Base-by-base conservation (phyloP, 64 coral and sea anemone genomes). In the Montipora sp. region DNA sequence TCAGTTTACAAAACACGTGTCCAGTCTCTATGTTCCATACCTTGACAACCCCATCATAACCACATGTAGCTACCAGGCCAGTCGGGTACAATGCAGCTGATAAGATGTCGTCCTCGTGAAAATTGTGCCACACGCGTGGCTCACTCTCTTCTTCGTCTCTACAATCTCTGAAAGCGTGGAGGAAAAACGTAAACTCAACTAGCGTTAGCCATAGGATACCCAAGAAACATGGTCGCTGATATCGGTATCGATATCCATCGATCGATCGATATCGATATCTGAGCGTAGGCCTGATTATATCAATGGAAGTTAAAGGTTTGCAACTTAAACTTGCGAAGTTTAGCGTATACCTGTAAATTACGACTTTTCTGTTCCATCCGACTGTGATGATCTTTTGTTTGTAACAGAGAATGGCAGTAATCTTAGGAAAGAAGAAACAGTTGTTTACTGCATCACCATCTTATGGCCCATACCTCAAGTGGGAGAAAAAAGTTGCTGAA, bases 361-460 rank as follows among this genome's bases (percentile, higher is more conserved):
- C 89, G 10, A 99, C 83, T 13, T 99, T 99, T 77, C 94, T 96
- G 50, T 67, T 89, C 98, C 98, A 99, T 67, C 98, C 98, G 48
- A 99, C 98, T 12, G 94, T 95, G 13, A 99, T 93, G n/a, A 99
- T 99, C 57, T 82, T 94, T 73, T 99, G 94, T 69, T 99, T 99
- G 60, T 88, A 91, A 19, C 91, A 94, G 14, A 99, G 75, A 46
- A 99, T 96, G 14, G 94, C 98, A 46, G 98, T 99, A 36, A 99
- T 99, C 94, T 97, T 36, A 8, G 21, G 8, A 15, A 81, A 70
- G 20, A 24, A 63, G 49, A 4, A 47, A 43, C 36, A 3, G 5
- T 0, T 4, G 20, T 8, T 48, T 5, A 57, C 13, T 63, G 3
- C 60, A 12, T 63, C 60, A 3, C 14, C 14, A 12, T 4, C 0